Conservation (phyloP, 1,140 invertebrate species). For the Drosophila mauritiana region DNA sequence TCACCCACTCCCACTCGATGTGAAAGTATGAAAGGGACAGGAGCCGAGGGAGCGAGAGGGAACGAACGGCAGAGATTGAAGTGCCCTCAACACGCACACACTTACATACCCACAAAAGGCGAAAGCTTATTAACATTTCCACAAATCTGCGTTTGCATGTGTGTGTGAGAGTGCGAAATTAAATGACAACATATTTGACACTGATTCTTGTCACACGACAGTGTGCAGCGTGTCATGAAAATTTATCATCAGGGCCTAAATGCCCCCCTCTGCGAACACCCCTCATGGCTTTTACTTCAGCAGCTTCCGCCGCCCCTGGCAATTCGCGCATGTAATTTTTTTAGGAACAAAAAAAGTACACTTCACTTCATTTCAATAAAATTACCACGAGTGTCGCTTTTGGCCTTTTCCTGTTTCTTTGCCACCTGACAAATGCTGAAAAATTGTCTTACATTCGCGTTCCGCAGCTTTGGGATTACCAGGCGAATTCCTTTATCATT, state of each 20-base stretch:
- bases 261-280: conserved; percentile 1
- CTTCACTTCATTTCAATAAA: conserved; percentile 64
- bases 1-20: conserved; percentile 8
- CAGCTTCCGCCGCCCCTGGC: conserved; percentile 27
- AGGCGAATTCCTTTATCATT: conserved; percentile 13
- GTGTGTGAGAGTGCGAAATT: conserved; percentile 75
- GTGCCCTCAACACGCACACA: conserved; percentile 24
- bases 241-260: conserved; percentile 77
- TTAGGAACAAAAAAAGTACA: conserved; percentile 34
- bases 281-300: background rate
- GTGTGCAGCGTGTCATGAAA: conserved; percentile 70
- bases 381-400: conserved; percentile 46
- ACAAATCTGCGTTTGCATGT: conserved; percentile 67
- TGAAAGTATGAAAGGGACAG: background rate
- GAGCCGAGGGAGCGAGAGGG: background rate
- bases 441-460: conserved; percentile 40
- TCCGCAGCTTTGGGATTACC: conserved; percentile 30
- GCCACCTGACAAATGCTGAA: conserved; percentile 50
- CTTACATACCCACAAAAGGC: conserved; percentile 38
- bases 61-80: conserved; percentile 14
- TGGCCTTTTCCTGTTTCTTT: conserved; percentile 4
- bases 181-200: conserved; percentile 84
- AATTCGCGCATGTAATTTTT: conserved; percentile 67
- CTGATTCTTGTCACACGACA: conserved; percentile 81
- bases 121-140: conserved; percentile 79